Base-by-base conservation (phyloP, 2,888 invertebrate species). In the Amphipoea lucens region DNA sequence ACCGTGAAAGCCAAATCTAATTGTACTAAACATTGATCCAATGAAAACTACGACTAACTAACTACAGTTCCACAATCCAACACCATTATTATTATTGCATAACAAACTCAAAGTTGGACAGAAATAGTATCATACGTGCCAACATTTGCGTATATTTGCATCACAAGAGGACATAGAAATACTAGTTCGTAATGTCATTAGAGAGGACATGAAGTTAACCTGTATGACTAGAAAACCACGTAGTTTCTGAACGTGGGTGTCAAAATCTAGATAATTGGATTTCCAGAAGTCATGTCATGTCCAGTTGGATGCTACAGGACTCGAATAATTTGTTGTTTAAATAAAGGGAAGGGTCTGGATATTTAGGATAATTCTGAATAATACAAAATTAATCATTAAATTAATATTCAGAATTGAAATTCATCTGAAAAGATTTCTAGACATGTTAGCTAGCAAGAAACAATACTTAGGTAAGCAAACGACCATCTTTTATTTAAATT, bases 141-240 rank as follows among this genome's bases (percentile, higher is more conserved):
- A n/a, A 51, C 40, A 74, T 79, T 81, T 65, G 40, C 74, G 51
- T 82, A 51, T 36, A 80, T 76, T 82, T 68, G 67, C 83, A 68
- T 77, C 45, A 81, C 45, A 81, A 63, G n/a, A 68, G 54, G n/a
- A 40, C 68, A 23, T 36, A 63, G 12, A 60, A 60, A 70, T 14
- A 54, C 54, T 79, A 71, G 79, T 79, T 23, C 54, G 51, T 51
- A 51, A 60, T 69, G 60, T 42, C 17, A 48, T 83, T 60, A 77
- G n/a, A 36, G 2, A 20, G 40, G 42, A 12, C 23, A 54, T 57
- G 51, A 66, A 60, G 9, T 60, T 17, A 51, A 66, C 40, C 17
- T n/a, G 7, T 17, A n/a, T 45, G 29, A 45, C 23, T 54, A 42
- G n/a, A 29, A 68, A 45, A 54, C n/a, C 42, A 42, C 12, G 36